phyloP scores from a whole-genome alignment of 1,140 invertebrate genomes.

The Daktulosphaira vitifoliae region DNA sequence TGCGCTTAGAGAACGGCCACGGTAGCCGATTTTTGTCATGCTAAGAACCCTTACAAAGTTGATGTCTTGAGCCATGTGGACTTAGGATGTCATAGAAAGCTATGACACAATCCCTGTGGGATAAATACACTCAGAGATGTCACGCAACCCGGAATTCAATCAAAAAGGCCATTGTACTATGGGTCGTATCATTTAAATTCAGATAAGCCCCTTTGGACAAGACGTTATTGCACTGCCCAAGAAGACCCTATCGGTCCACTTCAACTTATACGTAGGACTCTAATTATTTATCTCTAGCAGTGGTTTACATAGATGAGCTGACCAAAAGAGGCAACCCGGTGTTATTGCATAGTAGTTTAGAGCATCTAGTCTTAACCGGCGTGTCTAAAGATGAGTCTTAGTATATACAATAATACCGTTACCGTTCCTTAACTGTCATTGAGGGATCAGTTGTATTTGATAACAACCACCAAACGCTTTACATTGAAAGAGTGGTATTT shows the following conservation, averaged over 20 bases:
- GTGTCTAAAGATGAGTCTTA: background rate
- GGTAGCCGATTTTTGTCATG: too few species aligned
- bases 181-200: slow-evolving; percentile 25
- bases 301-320: slow-evolving; percentile 20
- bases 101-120: background rate
- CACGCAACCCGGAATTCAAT: slow-evolving; percentile 19
- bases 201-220: slow-evolving; percentile 32
- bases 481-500: too few species aligned
- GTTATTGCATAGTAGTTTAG: background rate
- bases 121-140: slow-evolving; percentile 7
- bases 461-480: background rate
- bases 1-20: too few species aligned
- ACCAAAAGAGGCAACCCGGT: background rate
- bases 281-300: slow-evolving; percentile 25
- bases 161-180: background rate
- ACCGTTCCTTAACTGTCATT: background rate
- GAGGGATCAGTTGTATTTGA: background rate
- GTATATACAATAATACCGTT: slow-evolving; percentile 7
- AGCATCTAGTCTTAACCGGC: slow-evolving; percentile 25
- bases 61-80: slow-evolving; percentile 26
- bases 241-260: slow-evolving; percentile 9
- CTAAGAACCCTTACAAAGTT: background rate
- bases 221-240: slow-evolving; percentile 29
- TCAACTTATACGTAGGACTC: background rate
- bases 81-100: slow-evolving; percentile 1